Percentiles rank a stretch among this genome's conserved stretches.
These are phyloP conservation scores for Eupithecia exiguata DNA, from an alignment of 2,888 invertebrate genomes.

Conservation along the genomic window DNA sequence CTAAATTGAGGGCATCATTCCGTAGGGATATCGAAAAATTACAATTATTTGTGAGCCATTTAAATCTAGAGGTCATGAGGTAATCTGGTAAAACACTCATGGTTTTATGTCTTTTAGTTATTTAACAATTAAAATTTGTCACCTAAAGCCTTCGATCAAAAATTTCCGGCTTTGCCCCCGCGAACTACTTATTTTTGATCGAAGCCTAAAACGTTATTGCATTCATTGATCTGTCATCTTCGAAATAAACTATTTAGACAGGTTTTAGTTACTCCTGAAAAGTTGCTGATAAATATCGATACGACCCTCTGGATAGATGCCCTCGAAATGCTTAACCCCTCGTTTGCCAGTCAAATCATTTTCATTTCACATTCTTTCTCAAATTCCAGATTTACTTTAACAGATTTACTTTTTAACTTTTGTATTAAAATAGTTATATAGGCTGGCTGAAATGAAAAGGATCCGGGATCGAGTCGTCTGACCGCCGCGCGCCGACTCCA, in stretches of 20 bases:
- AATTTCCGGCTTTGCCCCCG: too few species aligned
- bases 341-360: background rate
- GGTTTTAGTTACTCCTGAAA: background rate
- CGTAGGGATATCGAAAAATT: background rate
- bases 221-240: background rate
- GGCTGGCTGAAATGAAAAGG: background rate
- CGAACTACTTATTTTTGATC: too few species aligned
- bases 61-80: background rate
- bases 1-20: background rate
- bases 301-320: background rate
- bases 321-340: background rate
- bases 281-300: background rate
- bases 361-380: constrained; percentile 1
- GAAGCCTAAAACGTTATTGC: background rate
- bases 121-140: background rate
- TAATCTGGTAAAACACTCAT: background rate
- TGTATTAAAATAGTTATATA: background rate
- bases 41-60: background rate
- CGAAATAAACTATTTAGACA: background rate
- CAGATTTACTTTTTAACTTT: background rate
- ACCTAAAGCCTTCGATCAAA: too few species aligned
- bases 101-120: background rate
- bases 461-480: background rate
- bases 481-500: background rate
- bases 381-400: background rate